Evolutionary conservation across 2,888 invertebrate genomes (phyloP).

Genomic region (Steinernema carpocapsae): DNA sequence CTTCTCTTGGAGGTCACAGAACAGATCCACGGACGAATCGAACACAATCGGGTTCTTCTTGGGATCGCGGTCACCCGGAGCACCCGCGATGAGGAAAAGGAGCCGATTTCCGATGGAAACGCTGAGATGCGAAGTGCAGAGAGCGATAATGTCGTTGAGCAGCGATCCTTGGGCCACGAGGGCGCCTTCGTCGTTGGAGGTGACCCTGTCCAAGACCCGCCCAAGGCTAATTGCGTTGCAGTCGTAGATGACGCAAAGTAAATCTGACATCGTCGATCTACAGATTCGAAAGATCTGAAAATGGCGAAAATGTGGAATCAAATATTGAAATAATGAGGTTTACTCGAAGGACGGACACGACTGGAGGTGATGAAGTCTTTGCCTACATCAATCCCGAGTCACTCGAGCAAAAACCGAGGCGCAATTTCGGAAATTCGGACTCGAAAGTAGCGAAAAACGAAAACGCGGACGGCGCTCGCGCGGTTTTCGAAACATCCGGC

Average conservation of each 20-base stretch:
- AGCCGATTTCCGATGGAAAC: slow-evolving; percentile 20
- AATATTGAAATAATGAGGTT: too few relatives aligned
- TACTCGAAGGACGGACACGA: too few relatives aligned
- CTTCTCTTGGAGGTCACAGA: slow-evolving; percentile 29
- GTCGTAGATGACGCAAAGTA: slow-evolving; percentile 21
- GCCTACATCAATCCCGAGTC: too few relatives aligned
- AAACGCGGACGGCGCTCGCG: too few relatives aligned
- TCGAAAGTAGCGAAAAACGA: too few relatives aligned
- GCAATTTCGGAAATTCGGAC: too few relatives aligned
- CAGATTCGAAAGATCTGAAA: too few relatives aligned
- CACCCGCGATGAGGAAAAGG: background rate
- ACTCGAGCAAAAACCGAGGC: too few relatives aligned
- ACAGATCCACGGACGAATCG: slow-evolving; percentile 16
- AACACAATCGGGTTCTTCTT: slow-evolving; percentile 8
- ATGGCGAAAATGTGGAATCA: too few relatives aligned
- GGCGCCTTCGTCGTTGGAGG: background rate
- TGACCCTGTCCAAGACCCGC: background rate
- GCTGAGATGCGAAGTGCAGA: background rate
- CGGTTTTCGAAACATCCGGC: too few relatives aligned
- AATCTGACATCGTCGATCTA: slow-evolving; percentile 2
- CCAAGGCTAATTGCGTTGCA: slow-evolving; percentile 26
- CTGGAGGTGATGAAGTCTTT: too few relatives aligned
- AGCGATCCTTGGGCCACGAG: background rate
- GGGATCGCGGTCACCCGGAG: background rate
- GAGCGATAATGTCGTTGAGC: slow-evolving; percentile 11